Conservation (phyloP, 2,113 vertebrate species). For the Balaeniceps rex region DNA sequence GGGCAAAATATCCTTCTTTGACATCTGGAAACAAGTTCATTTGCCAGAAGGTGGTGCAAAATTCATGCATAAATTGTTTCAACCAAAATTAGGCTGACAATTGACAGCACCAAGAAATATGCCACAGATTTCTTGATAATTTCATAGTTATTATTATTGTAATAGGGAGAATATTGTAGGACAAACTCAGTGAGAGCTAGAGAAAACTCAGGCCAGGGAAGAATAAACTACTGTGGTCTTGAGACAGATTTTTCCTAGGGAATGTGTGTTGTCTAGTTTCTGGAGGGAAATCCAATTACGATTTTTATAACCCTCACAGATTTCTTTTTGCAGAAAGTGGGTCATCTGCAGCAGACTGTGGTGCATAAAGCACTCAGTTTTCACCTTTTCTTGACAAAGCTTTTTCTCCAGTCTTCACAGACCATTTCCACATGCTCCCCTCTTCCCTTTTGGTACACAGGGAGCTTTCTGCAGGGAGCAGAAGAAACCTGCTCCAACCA, state of each 20-base stretch:
- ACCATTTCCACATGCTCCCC: background rate
- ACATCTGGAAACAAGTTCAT: background rate
- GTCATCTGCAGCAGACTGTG: background rate
- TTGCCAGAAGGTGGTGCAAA: conserved; percentile 54
- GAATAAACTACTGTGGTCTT: background rate
- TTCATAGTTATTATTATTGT: background rate
- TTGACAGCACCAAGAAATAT: background rate
- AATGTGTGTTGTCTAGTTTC: fast-evolving
- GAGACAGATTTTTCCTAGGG: background rate
- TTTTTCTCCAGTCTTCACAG: background rate
- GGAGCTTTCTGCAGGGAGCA: background rate
- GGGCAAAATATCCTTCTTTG: background rate
- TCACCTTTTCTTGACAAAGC: background rate
- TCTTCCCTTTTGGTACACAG: background rate
- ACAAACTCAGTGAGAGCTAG: background rate
- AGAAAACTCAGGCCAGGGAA: background rate
- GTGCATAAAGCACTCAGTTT: background rate
- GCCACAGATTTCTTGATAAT: background rate
- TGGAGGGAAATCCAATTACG: background rate
- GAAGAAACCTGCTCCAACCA: background rate
- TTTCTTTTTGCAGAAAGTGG: background rate
- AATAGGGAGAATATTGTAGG: background rate
- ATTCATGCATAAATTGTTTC: background rate
- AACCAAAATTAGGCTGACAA: background rate
- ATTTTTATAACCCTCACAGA: background rate